Conservation (phyloP, 2,113 vertebrate genomes). For the Erpornis zantholeuca region DNA sequence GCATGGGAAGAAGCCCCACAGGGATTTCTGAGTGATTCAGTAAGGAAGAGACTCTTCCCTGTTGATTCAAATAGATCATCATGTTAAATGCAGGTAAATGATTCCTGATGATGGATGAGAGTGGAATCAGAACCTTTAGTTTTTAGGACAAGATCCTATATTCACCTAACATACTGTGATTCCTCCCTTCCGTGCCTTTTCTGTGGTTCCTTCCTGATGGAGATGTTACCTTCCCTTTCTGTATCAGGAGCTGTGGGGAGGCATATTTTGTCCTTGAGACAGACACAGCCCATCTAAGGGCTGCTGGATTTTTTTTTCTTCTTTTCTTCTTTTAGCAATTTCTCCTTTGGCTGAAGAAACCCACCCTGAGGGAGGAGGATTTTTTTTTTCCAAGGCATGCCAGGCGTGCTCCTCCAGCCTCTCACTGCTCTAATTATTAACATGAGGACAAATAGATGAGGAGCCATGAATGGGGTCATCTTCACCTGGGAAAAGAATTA, state of each 20-base stretch:
- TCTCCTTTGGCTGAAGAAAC: slow-evolving; percentile 31
- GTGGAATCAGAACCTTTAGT: not conserved
- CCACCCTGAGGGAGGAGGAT: slow-evolving; percentile 9
- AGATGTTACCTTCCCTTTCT: not conserved
- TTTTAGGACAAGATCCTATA: not conserved
- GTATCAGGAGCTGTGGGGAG: not conserved
- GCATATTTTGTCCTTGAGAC: slow-evolving; percentile 16
- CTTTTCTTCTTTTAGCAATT: not conserved
- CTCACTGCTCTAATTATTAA: slow-evolving; percentile 50
- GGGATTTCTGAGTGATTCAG: not conserved
- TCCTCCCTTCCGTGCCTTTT: not conserved
- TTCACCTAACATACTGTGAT: not conserved
- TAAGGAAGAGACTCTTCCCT: not conserved
- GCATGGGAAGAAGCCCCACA: not conserved
- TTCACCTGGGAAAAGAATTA: not conserved
- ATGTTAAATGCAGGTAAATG: not conserved
- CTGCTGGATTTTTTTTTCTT: not conserved
- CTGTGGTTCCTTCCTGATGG: not conserved
- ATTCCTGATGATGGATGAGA: not conserved
- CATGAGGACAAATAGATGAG: not conserved
- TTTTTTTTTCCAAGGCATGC: slow-evolving; percentile 3
- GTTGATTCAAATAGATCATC: not conserved
- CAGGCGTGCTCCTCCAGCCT: not conserved
- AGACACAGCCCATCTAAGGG: not conserved
- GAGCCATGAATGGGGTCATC: not conserved